Base-by-base conservation (phyloP, 2,888 invertebrate species). In the Scrobipalpa costella region DNA sequence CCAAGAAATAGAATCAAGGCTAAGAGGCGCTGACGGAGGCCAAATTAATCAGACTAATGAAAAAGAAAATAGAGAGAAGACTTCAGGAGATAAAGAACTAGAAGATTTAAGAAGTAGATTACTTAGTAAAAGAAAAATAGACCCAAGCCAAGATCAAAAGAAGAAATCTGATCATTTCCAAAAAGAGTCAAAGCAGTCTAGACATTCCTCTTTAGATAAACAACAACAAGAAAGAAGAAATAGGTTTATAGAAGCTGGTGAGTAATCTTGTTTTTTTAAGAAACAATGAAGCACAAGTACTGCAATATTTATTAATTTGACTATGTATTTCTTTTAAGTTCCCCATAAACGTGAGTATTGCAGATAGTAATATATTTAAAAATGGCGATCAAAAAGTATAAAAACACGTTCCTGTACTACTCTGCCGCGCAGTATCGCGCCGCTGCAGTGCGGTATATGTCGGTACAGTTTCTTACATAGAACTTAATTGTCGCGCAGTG, bases 21-120 rank as follows among this genome's bases (percentile, higher is more conserved):
- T 90, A 66, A 77, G 90, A 68, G 73, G 88, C 65, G 80, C 89
- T 65, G 91, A 90, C 59, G 91, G 91, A 68, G 78, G 81, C 64
- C 83, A 85, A 70, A 69, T 74, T 66, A 83, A 81, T 70, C 85
- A 87, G 69, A 85, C 76, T 69, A 86, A 84, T 78, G 92, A 92
- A 77, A 92, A 92, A 76, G 92, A 92, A 77, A 89, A 90, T 68
- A 85, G 89, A 64, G 89, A 88, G 64, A 85, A 83, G 68, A 82
- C 85, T 38, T 87, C 90, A 58, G 93, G 93, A 58, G 93, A 92
- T 69, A 92, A 93, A 70, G 93, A 95, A 64, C 88, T 96, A 66
- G 95, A 96, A 78, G 96, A 96, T 84, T 89, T 96, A 76, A 92
- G 96, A 71, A 95, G 95, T 72, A 93, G 96, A 75, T 86, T 95